Conservation (phyloP, 2,113 vertebrate genomes). For the Enhydra lutris region DNA sequence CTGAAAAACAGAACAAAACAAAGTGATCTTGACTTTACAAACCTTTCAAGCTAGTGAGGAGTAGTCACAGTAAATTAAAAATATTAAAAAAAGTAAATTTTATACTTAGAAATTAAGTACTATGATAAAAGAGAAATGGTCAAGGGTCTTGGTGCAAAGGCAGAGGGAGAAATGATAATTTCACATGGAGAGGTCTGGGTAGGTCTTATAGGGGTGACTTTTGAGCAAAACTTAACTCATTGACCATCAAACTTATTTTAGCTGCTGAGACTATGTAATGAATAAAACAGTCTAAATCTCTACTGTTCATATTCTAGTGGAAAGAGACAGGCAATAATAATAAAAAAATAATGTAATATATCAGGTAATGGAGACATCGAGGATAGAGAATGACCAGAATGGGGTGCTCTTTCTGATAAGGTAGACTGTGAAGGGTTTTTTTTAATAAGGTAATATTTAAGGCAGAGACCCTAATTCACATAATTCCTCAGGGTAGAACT, state of each 20-base stretch:
- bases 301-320: not conserved
- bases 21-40: not conserved
- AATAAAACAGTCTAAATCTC: not conserved
- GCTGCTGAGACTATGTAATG: not conserved
- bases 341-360: not conserved
- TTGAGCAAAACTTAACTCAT: not conserved
- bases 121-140: not conserved
- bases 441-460: constrained; percentile 17
- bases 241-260: not conserved
- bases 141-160: not conserved
- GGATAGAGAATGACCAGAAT: not conserved
- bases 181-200: not conserved
- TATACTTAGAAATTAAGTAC: not conserved
- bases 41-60: not conserved
- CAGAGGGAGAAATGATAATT: not conserved
- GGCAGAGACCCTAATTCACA: not conserved
- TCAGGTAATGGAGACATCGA: not conserved
- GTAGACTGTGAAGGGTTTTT: not conserved
- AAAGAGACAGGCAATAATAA: not conserved
- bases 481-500: not conserved
- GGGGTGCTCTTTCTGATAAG: not conserved
- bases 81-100: not conserved
- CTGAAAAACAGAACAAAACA: not conserved
- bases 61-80: not conserved
- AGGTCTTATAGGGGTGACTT: not conserved